Evolutionary conservation across 2,888 invertebrate species (phyloP), one percentile per base, ranked within the genome.

Genomic region (Stegana nigrithorax): DNA sequence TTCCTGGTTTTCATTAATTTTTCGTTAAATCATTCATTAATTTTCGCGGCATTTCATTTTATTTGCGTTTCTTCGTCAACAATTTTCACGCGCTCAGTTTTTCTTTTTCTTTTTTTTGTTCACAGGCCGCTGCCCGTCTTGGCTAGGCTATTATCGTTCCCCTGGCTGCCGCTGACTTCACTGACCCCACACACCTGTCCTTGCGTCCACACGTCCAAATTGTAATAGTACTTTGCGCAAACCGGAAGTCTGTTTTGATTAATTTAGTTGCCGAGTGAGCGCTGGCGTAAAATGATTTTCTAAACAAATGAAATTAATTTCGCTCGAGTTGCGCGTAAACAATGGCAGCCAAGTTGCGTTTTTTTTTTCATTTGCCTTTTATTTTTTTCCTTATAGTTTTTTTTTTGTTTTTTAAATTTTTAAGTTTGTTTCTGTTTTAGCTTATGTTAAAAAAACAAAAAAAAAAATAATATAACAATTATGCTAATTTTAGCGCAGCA

Each of bases 201-300:
- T 61, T 53, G 17, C 23, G 65, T 44, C 26, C 47, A 12, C 32
- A 57, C 25, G 45, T 29, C 51, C 45, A 63, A n/a, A 45, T 57
- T 29, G 78, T 75, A 75, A 76, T 75, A 73, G 72, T 73, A 73
- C 73, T 74, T 78, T 77, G 77, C 78, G 80, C 74, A 81, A 75
- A 73, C 75, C 79, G 79, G 79, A 80, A 80, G 81, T 77, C 70
- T 63, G 68, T 78, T 81, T 80, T 81, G 81, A 80, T 80, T 80
- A 81, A 81, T 80, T 76, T 76, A 71, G 72, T 73, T 69, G 75
- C 75, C 75, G 75, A 75, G 74, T 75, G 77, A 75, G 51, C 27
- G 21, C 12, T 26, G 44, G 45, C 44, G 45, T 29, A 58, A 50
- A 59, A 50, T 67, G 67, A 65, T 68, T 75, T 69, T 71, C 65